phyloP scores from a whole-genome alignment of 2,113 vertebrate species.

The Tragelaphus imberbis region DNA sequence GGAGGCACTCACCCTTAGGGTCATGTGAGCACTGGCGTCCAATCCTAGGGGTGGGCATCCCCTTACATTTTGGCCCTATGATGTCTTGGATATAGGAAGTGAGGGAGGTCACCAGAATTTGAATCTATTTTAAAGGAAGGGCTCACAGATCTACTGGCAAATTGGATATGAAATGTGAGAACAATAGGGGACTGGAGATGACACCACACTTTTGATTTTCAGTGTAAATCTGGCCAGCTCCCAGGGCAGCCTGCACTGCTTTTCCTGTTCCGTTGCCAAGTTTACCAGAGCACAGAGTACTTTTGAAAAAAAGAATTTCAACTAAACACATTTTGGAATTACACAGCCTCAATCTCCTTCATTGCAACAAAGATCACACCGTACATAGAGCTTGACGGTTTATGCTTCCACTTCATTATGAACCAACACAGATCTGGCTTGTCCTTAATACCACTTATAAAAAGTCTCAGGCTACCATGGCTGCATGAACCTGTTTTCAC shows the following conservation, averaged over 20 bases:
- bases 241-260: fast-evolving
- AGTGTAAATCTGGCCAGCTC: too few relatives aligned
- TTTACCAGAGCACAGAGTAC: not conserved
- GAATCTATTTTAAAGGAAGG: not conserved
- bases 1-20: not conserved
- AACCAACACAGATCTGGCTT: not conserved
- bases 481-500: not conserved
- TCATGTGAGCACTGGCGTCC: too few relatives aligned
- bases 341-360: not conserved
- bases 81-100: not conserved
- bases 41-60: too few relatives aligned
- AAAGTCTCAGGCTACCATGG: not conserved
- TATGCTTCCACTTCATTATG: not conserved
- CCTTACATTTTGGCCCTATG: not conserved
- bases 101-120: not conserved
- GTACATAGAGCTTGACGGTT: not conserved
- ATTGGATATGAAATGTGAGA: not conserved
- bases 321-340: not conserved
- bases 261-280: not conserved
- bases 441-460: not conserved
- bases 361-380: not conserved
- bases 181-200: not conserved
- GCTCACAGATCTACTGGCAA: not conserved
- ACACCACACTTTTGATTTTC: not conserved
- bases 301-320: not conserved